Percentiles rank a stretch among this genome's conserved stretches.
phyloP scores from a whole-genome alignment of 2,797 vertebrate genomes.

The Sandelia bainsii region DNA sequence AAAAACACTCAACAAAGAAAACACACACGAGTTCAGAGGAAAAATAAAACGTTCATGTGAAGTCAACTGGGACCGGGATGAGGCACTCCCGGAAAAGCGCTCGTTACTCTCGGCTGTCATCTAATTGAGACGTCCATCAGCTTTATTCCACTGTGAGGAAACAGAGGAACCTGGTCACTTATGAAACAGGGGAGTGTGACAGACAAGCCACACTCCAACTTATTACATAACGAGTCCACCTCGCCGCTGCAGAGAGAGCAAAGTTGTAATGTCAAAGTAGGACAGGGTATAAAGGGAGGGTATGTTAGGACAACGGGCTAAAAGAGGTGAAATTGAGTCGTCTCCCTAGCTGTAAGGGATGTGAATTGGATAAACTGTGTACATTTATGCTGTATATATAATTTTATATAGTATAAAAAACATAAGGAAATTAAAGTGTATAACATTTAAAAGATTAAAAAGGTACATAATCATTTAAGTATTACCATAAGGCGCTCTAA shows the following conservation, averaged over 20 bases:
- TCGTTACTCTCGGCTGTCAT: constrained; percentile 49
- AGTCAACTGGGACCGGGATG: constrained; percentile 45
- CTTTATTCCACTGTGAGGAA: constrained; percentile 42
- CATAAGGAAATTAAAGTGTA: too few species aligned
- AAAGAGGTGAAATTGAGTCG: constrained; percentile 9
- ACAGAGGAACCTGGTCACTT: constrained; percentile 44
- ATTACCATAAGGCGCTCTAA: too few species aligned
- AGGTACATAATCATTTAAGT: too few species aligned
- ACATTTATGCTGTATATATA: not conserved
- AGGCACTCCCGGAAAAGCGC: constrained; percentile 46
- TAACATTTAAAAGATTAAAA: too few species aligned
- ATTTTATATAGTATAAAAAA: too few species aligned
- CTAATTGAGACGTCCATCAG: constrained; percentile 54
- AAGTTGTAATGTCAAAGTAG: constrained; percentile 37
- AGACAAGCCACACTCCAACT: constrained; percentile 20
- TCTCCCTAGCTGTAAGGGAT: not conserved
- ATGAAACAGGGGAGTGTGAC: constrained; percentile 46
- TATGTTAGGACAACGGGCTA: constrained; percentile 34
- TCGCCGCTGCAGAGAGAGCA: constrained; percentile 18
- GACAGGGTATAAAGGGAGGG: constrained; percentile 20
- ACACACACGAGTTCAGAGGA: not conserved
- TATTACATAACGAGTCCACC: constrained; percentile 38
- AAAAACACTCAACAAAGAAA: constrained; percentile 4
- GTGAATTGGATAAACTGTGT: not conserved
- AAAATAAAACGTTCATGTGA: constrained; percentile 17